Evolutionary conservation across 1,140 invertebrate species (phyloP), one percentile per base, ranked within the genome.

Genomic region (Coboldia fuscipes): DNA sequence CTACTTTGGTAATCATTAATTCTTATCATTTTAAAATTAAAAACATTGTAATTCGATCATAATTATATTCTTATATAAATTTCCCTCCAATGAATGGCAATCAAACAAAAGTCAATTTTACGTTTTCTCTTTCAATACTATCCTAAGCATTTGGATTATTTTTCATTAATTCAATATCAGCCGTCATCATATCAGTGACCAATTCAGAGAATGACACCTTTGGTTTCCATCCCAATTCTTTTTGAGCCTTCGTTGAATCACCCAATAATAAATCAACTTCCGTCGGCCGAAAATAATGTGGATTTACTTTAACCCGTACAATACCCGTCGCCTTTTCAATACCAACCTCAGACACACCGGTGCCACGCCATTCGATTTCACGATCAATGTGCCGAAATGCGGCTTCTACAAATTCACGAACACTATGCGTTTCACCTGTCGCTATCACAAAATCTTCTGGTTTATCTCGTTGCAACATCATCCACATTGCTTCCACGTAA

Each of bases 401-500:
- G 17, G 68, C 70, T 60, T 93, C 86, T 1, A 97, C 86, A 67
- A 99, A 99, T 62, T 98, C 86, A 24, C 83, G 63, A 1, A 98
- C 93, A 57, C 85, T 96, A 54, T 94, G 89, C 5, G 75, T 72
- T 58, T 93, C 78, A 13, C 90, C 90, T 3, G 90, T 97, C 2
- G 94, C 88, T 44, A 99, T 90, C 2, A 99, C 93, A 66, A 81
- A 98, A 61, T 99, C 93, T 31, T 97, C 82, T 1, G 94, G 82
- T 28, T 61, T 57, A 0, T 89, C 70, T 53, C 85, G 78, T 56
- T 99, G 96, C n/a, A 99, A 61, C 85, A 99, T 99, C 48, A 93
- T 55, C 93, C 93, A 99, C 96, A 99, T 99, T 9, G 92, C 94
- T 80, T 97, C 84, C 19, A 98, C 86, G 61, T 97, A 99, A 62